Percentiles rank a stretch among this genome's conserved stretches.
phyloP scores from a whole-genome alignment of 2,797 vertebrate species.

The Gymnopithys bicolor region DNA sequence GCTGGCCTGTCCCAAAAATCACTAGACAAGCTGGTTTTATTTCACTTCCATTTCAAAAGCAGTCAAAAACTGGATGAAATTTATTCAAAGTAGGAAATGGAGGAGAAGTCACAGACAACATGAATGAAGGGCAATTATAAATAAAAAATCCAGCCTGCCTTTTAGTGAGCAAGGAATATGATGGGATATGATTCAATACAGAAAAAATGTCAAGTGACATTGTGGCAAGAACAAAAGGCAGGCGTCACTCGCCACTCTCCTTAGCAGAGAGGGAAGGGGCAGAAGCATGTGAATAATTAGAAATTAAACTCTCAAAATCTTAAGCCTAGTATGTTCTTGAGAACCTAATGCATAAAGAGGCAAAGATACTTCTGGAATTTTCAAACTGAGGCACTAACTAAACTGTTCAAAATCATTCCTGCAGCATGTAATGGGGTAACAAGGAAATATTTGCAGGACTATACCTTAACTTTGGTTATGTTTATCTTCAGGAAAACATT shows the following conservation, averaged over 20 bases:
- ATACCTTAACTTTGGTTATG: not conserved
- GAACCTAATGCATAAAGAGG: not conserved
- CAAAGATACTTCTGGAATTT: not conserved
- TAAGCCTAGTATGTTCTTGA: not conserved
- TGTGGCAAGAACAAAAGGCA: slow-evolving; percentile 34
- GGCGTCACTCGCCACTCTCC: fast-evolving
- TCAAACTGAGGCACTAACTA: not conserved
- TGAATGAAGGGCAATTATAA: not conserved
- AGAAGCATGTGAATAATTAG: not conserved
- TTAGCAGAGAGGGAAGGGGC: not conserved
- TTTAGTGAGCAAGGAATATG: not conserved
- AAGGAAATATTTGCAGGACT: not conserved
- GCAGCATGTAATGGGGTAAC: not conserved
- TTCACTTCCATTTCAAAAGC: not conserved
- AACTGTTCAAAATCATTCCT: not conserved
- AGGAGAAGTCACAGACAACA: not conserved
- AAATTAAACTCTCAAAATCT: not conserved
- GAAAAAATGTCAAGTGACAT: not conserved
- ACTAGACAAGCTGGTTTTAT: slow-evolving; percentile 5
- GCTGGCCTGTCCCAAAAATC: slow-evolving; percentile 35
- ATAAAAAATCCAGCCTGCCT: not conserved
- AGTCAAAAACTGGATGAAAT: not conserved
- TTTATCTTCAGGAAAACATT: not conserved
- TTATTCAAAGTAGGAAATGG: not conserved
- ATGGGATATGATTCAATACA: not conserved